phyloP scores from a whole-genome alignment of 1,140 invertebrate genomes.

The Paraescarpia echinospica region DNA sequence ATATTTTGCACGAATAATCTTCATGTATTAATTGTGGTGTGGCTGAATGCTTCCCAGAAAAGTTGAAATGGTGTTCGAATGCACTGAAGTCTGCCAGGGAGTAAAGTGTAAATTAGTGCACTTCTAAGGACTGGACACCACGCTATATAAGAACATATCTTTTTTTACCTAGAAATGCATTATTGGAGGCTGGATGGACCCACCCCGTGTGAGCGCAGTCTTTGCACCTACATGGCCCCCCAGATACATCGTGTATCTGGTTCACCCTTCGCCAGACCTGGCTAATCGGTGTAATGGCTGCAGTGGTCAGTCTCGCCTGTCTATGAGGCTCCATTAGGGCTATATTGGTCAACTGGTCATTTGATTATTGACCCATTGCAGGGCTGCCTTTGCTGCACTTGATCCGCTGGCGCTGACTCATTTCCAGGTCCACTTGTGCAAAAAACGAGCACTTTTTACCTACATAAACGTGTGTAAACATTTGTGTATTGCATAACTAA shows the following conservation, averaged over 20 bases:
- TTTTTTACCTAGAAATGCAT: too few species aligned
- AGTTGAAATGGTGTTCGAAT: too few species aligned
- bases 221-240: not conserved
- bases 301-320: not conserved
- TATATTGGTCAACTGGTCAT: slow-evolving; percentile 5
- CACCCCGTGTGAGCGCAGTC: not conserved
- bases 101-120: too few species aligned
- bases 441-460: not conserved
- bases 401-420: not conserved
- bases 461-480: too few species aligned
- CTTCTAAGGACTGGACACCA: too few species aligned
- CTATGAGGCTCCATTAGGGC: not conserved
- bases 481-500: too few species aligned
- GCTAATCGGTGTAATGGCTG: not conserved
- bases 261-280: not conserved
- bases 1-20: too few species aligned
- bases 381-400: not conserved
- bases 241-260: not conserved
- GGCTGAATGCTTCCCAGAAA: too few species aligned
- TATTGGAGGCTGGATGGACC: not conserved
- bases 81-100: too few species aligned
- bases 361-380: not conserved
- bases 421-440: not conserved
- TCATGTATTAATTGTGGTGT: too few species aligned
- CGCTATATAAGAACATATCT: too few species aligned